Evolutionary conservation across 2,113 vertebrate genomes (phyloP), one percentile per base, ranked within the genome.

Genomic region (Anolis sagrei): DNA sequence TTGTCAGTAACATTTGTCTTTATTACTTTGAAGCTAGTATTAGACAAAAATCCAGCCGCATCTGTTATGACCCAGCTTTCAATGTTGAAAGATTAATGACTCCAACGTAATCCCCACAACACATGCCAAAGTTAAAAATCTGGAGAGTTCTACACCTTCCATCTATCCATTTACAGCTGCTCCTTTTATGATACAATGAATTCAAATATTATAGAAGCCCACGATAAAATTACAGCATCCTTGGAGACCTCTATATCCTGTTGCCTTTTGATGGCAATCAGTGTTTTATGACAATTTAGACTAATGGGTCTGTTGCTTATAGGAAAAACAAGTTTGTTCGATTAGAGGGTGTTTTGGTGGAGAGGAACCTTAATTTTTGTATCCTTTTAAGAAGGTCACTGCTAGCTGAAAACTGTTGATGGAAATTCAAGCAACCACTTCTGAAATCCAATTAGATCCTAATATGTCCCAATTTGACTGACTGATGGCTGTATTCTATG

Each of bases 1-100:
- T 90, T 86, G 58, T 62, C 79, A 87, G 44, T 89, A 16, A 81
- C 85, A 92, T 90, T 80, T 85, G 68, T 93, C 61, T 86, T 95
- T 90, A 92, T 94, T 93, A 89, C 25, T 91, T 79, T 89, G 76
- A 91, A 86, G 83, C 72, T 58, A 95, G 70, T 81, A 91, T 92
- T 87, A 94, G 75, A 88, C 83, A 87, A 95, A 73, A 94, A 93
- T 92, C 69, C 87, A 94, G 70, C 2, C 5, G 82, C 87, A 90
- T 90, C 69, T 86, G 34, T 91, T 93, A 84, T 89, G 83, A 92
- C 90, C 87, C 77, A 25, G 7, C 83, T 92, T 78, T 89, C 85
- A 76, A 81, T 85, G 69, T 75, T 85, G 78, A 81, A 85, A 93
- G 83, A 93, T 94, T 90, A 94, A 93, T 84, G 81, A 7, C 69